Base-by-base conservation (phyloP, 37 sponge, comb jelly and placozoan genomes). In the Halichondria panicea region DNA sequence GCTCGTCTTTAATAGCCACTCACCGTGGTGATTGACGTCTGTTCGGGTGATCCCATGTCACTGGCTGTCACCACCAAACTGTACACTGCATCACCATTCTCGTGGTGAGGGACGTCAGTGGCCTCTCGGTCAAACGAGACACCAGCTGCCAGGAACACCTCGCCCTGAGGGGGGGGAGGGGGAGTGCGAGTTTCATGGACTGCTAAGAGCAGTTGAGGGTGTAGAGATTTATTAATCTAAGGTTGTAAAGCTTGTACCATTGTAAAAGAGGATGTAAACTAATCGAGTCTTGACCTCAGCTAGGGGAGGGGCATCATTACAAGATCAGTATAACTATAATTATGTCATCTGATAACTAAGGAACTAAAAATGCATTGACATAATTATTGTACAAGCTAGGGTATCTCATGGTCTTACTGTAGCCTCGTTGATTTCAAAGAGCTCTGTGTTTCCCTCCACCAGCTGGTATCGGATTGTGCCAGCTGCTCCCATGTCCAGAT, bases 361-460 rank as follows among this genome's bases (percentile, higher is more conserved):
- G 15, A 18, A 48, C 13, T 48, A 11, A 48, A 48, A 48, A 15
- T 48, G 52, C 15, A 18, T 15, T 18, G 52, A 18, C 52, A 18
- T 15, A 48, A 15, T 48, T 48, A 48, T 18, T 15, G 15, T 48
- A n/a, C n/a, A n/a, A n/a, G n/a, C n/a, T n/a, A n/a, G n/a, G n/a
- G n/a, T n/a, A n/a, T n/a, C n/a, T n/a, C 12, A 43, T 68, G 3
- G 4, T 42, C 80, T 62, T 32, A 81, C 81, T 18, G 81, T 68
- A 6, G 38, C 40, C 35, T 13, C 48, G 24, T 81, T 63, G 18
- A 81, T 81, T 1, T 71, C 35, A 45, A 81, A 71, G 35, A 44
- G 30, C 46, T 50, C 61, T 8, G 52, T 28, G 36, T 13, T 53
- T 13, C 68, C 82, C 9, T 68, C 75, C 9, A 54, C 58, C 38